phyloP scores from a whole-genome alignment of 2,113 vertebrate genomes.

The Synodontis membranacea region DNA sequence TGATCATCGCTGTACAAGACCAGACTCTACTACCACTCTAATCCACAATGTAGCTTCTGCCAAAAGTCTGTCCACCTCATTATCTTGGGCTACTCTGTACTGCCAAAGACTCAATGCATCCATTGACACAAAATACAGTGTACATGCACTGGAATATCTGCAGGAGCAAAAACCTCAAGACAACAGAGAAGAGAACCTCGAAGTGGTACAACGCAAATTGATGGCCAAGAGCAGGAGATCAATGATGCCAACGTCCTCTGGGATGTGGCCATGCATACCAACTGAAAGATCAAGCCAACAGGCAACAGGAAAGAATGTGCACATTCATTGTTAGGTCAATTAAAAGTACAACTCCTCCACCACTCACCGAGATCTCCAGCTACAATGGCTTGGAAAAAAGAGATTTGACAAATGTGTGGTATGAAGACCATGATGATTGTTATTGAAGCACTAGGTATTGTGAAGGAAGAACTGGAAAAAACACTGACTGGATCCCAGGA shows the following conservation, averaged over 20 bases:
- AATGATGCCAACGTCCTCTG: background rate
- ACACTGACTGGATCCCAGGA: background rate
- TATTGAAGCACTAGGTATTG: background rate
- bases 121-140: background rate
- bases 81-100: background rate
- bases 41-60: background rate
- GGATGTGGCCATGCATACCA: background rate
- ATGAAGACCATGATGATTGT: no score
- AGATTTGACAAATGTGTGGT: no score
- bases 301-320: no score
- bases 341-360: no score
- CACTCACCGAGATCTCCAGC: no score
- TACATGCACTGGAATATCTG: background rate
- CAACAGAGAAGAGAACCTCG: background rate
- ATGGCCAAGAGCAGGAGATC: background rate
- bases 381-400: no score
- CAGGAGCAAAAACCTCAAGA: background rate
- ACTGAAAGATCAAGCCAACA: background rate
- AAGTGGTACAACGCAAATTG: background rate
- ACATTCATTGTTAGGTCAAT: no score
- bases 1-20: background rate
- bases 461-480: background rate
- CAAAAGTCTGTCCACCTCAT: background rate
- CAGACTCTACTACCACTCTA: background rate
- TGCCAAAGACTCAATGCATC: background rate